Evolutionary conservation across 2,888 invertebrate genomes (phyloP).

Genomic region (Kryphioiulus occultus): DNA sequence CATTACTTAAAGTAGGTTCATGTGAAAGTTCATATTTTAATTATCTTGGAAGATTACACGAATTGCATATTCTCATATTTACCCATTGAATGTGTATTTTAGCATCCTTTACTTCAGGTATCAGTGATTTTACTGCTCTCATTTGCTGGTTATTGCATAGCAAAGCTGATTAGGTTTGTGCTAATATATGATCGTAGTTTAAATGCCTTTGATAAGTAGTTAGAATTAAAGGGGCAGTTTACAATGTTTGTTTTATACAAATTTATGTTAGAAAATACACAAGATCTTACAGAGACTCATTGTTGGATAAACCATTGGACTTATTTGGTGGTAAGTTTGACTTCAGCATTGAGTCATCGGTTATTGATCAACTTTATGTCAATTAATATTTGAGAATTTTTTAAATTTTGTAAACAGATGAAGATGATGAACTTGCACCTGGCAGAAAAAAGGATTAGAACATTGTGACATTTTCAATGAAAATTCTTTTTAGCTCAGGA

Average conservation of each 20-base stretch:
- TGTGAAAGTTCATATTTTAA: neutral
- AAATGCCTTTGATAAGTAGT: neutral
- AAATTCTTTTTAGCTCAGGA: too few species aligned
- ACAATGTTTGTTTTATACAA: neutral
- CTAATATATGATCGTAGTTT: neutral
- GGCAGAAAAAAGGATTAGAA: neutral
- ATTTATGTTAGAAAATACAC: neutral
- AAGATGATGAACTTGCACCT: neutral
- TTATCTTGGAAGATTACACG: neutral
- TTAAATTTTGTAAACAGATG: neutral
- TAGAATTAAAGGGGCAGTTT: neutral
- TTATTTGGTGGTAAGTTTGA: slow-evolving; percentile 37
- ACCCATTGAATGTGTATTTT: slow-evolving; percentile 54
- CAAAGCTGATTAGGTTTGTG: neutral
- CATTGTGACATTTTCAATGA: neutral
- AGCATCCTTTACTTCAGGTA: slow-evolving; percentile 78
- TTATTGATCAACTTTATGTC: neutral
- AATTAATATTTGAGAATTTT: neutral
- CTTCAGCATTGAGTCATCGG: neutral
- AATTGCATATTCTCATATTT: neutral
- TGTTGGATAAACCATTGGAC: slow-evolving; percentile 40
- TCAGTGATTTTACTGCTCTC: neutral
- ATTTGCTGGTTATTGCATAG: slow-evolving; percentile 26
- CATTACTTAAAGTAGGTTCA: slow-evolving; percentile 47
- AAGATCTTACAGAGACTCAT: slow-evolving; percentile 29